Evolutionary conservation across 2,888 invertebrate species (phyloP).

Genomic region (Brachyptera putata): DNA sequence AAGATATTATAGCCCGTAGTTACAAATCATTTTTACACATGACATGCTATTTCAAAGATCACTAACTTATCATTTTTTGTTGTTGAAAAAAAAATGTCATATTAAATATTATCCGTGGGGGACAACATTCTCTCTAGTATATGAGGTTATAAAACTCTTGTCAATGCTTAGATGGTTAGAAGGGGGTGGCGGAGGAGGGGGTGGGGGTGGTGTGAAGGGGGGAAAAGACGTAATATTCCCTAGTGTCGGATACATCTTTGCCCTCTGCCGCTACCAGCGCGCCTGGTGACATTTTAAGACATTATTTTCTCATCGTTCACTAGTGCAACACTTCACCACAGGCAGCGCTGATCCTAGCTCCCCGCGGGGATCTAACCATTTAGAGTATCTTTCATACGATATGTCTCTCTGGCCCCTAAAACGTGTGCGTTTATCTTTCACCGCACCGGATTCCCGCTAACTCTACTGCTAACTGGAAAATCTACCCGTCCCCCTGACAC

Average conservation of each 20-base stretch:
- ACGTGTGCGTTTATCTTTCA: constrained; percentile 14
- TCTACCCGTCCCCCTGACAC: no score
- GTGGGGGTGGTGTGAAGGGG: not conserved
- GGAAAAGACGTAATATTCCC: constrained; percentile 1
- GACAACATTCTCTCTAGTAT: not conserved
- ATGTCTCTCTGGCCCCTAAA: not conserved
- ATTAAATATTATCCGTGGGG: not conserved
- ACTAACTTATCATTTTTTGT: constrained; percentile 5
- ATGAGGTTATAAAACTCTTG: constrained; percentile 9
- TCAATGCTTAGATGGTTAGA: not conserved
- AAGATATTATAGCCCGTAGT: no score
- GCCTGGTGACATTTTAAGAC: constrained; percentile 1
- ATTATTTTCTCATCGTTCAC: constrained; percentile 12
- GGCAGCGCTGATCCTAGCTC: not conserved
- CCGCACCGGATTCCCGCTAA: constrained; percentile 1
- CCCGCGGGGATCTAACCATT: constrained; percentile 11
- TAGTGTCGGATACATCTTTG: not conserved
- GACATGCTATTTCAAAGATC: not conserved
- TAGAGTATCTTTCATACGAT: constrained; percentile 8
- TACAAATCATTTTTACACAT: no score
- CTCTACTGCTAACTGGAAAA: constrained; percentile 5
- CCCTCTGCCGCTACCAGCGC: not conserved
- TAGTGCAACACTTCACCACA: not conserved
- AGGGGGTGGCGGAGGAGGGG: not conserved
- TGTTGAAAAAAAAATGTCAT: constrained; percentile 12